Conservation (phyloP, 2,888 invertebrate genomes). For the Himalopsyche tibetana region DNA sequence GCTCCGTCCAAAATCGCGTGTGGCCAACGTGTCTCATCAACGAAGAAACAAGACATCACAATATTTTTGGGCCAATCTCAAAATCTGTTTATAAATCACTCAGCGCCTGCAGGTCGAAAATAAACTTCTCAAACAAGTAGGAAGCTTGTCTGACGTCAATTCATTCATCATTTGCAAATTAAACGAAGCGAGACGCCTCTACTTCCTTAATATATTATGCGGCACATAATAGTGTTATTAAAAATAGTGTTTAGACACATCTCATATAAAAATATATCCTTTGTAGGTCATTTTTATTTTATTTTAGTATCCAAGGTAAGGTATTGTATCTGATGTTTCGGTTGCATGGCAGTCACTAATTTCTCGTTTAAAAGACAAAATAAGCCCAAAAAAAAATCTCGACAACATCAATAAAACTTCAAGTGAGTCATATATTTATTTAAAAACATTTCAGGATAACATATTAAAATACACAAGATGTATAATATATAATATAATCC, state of each 20-base stretch:
- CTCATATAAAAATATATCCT: background rate
- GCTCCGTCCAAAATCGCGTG: background rate
- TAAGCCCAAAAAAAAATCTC: too few relatives aligned
- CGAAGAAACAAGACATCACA: slow-evolving; percentile 25
- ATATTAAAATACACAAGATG: too few relatives aligned
- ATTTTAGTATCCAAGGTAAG: too few relatives aligned
- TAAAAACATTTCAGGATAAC: too few relatives aligned
- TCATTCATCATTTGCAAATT: slow-evolving; percentile 63
- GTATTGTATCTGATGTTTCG: too few relatives aligned
- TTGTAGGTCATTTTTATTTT: too few relatives aligned
- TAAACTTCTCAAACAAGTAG: slow-evolving; percentile 50
- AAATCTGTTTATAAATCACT: slow-evolving; percentile 56
- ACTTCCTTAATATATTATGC: slow-evolving; percentile 4
- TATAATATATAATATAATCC: too few relatives aligned
- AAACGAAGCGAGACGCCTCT: slow-evolving; percentile 51
- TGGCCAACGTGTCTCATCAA: slow-evolving; percentile 18
- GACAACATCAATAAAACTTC: too few relatives aligned
- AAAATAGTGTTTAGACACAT: background rate
- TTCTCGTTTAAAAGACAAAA: too few relatives aligned
- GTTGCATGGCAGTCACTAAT: too few relatives aligned
- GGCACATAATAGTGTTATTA: background rate
- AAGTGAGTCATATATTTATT: too few relatives aligned
- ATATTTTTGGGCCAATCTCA: slow-evolving; percentile 41
- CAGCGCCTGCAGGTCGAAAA: slow-evolving; percentile 54
- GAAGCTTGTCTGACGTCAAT: slow-evolving; percentile 60